A percentile compares a stretch with the other conserved stretches of the same genome.
Evolutionary conservation across 2,113 vertebrate genomes (phyloP).

Genomic region (Anas platyrhynchos): DNA sequence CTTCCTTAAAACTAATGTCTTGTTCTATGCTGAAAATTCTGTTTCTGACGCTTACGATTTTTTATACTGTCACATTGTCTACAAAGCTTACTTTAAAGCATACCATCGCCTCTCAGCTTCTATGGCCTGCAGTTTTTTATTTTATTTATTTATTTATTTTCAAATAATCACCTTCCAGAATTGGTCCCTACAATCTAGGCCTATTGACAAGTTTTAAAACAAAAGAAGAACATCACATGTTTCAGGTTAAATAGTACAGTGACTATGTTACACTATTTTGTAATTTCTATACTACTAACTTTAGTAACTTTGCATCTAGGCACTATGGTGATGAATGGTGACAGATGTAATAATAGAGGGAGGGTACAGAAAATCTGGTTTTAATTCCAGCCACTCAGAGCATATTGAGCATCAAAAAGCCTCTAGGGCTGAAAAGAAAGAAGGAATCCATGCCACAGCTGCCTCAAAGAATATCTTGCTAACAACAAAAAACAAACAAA

Average conservation of each 20-base stretch:
- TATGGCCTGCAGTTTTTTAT: not conserved
- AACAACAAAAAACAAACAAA: not conserved
- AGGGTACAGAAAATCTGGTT: not conserved
- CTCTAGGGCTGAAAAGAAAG: not conserved
- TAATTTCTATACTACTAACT: not conserved
- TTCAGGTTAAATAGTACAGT: not conserved
- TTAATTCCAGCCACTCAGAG: not conserved
- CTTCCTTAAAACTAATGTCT: not conserved
- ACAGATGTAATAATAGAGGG: not conserved
- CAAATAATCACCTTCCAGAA: not conserved
- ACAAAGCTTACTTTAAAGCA: not conserved
- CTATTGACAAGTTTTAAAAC: not conserved
- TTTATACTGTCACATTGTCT: not conserved
- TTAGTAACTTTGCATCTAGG: not conserved
- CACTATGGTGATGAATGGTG: not conserved
- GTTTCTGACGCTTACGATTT: not conserved
- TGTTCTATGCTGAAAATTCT: not conserved
- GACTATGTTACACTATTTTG: not conserved
- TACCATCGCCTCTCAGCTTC: not conserved
- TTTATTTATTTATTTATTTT: not conserved
- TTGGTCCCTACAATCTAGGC: not conserved
- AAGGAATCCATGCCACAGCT: not conserved
- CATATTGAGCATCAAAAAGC: not conserved
- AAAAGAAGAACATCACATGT: not conserved
- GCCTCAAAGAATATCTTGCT: not conserved